A percentile compares a stretch with the other conserved stretches of the same genome.
These are phyloP conservation scores for Ochlodes sylvanus DNA, from an alignment of 2,888 invertebrate species.

Conservation along the genomic window DNA sequence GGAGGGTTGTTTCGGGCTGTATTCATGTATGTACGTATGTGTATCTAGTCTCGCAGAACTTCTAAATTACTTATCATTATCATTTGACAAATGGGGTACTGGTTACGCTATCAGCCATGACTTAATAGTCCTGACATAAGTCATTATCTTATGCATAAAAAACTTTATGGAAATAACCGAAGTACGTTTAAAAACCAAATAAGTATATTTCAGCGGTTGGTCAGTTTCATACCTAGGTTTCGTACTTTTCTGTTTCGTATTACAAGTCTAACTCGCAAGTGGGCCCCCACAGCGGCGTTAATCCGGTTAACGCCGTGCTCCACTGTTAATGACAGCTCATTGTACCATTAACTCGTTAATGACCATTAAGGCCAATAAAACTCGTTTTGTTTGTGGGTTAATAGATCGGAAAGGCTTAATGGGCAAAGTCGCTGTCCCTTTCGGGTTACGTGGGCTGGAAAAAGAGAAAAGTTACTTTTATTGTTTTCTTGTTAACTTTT, in stretches of 20 bases:
- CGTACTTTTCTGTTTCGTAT: neutral
- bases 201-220: too few relatives aligned
- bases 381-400: constrained; percentile 52
- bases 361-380: constrained; percentile 33
- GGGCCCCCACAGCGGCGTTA: constrained; percentile 9
- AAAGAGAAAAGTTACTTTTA: neutral
- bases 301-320: constrained; percentile 22
- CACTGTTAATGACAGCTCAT: constrained; percentile 32
- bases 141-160: too few relatives aligned
- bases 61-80: too few relatives aligned
- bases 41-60: too few relatives aligned
- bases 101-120: too few relatives aligned
- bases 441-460: constrained; percentile 11
- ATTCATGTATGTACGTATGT: too few relatives aligned
- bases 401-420: constrained; percentile 57
- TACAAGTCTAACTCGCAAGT: neutral
- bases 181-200: too few relatives aligned
- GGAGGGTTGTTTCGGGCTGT: too few relatives aligned
- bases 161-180: too few relatives aligned
- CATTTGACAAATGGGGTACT: too few relatives aligned
- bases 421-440: constrained; percentile 15
- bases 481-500: neutral
- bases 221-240: too few relatives aligned
- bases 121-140: too few relatives aligned
- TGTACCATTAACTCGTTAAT: constrained; percentile 34